Conservation (phyloP, 2,113 vertebrate species). For the Monarcha castaneiventris region DNA sequence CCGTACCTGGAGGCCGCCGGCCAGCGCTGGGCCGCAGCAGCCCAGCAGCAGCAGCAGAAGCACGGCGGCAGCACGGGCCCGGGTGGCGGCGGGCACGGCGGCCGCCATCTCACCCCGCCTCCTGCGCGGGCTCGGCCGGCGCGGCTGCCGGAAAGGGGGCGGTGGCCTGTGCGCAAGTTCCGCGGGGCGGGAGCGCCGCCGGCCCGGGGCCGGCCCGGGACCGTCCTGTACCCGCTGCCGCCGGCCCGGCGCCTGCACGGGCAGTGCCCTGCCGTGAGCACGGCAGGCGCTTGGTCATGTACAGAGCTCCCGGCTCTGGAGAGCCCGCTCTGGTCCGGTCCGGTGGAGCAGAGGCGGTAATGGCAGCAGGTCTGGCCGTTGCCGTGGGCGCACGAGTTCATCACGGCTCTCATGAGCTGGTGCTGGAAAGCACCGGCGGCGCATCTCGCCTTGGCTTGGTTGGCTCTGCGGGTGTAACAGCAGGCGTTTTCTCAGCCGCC, state of each 20-base stretch:
- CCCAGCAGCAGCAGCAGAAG: neutral
- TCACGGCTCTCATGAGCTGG: accelerated
- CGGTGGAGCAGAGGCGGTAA: accelerated
- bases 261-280: neutral
- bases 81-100: accelerated
- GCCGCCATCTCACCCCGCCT: neutral
- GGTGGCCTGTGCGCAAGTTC: neutral
- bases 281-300: accelerated
- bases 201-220: neutral
- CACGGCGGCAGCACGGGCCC: neutral
- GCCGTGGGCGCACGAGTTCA: accelerated
- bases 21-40: neutral
- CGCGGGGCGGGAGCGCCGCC: neutral
- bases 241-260: too few relatives aligned
- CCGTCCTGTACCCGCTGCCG: accelerated
- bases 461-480: neutral
- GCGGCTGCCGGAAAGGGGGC: neutral
- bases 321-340: accelerated
- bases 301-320: accelerated
- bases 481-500: accelerated
- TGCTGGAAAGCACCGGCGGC: accelerated
- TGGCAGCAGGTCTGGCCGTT: accelerated
- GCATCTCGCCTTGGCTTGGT: accelerated
- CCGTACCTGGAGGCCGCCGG: conserved; percentile 31
- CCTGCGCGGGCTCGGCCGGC: neutral